phyloP scores from a whole-genome alignment of 2,888 invertebrate species.

The Magallana nippona region DNA sequence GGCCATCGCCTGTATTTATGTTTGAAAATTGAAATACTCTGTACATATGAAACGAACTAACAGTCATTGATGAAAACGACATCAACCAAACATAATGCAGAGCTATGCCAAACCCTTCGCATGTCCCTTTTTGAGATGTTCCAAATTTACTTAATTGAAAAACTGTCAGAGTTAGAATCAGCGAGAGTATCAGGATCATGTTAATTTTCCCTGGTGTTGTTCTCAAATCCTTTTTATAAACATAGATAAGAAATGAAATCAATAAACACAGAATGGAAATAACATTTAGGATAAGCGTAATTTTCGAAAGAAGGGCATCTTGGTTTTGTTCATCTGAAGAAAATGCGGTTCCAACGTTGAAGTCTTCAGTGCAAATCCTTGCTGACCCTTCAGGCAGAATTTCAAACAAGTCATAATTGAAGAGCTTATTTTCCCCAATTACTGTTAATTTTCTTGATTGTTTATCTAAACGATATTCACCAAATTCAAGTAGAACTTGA shows the following conservation, averaged over 20 bases:
- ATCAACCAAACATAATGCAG: background rate
- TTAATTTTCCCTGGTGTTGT: background rate
- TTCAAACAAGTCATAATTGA: background rate
- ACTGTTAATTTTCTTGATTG: background rate
- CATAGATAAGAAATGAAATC: too few relatives aligned
- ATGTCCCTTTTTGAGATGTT: background rate
- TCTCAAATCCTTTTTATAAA: too few relatives aligned
- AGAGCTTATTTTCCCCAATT: background rate
- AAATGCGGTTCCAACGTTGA: background rate
- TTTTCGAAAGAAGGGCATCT: background rate
- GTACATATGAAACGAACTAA: background rate
- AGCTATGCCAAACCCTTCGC: background rate
- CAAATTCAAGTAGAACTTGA: background rate
- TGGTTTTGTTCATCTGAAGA: background rate
- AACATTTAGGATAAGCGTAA: background rate
- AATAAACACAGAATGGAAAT: background rate
- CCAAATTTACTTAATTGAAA: background rate
- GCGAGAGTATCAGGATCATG: background rate
- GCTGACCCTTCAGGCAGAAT: background rate
- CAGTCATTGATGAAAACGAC: background rate
- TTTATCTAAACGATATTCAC: background rate
- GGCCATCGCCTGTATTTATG: background rate
- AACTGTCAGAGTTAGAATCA: background rate
- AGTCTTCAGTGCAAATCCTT: background rate
- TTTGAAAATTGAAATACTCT: background rate